These are phyloP conservation scores for Cryptoblepharus egeriae DNA, from an alignment of 2,797 vertebrate species.

Conservation along the genomic window DNA sequence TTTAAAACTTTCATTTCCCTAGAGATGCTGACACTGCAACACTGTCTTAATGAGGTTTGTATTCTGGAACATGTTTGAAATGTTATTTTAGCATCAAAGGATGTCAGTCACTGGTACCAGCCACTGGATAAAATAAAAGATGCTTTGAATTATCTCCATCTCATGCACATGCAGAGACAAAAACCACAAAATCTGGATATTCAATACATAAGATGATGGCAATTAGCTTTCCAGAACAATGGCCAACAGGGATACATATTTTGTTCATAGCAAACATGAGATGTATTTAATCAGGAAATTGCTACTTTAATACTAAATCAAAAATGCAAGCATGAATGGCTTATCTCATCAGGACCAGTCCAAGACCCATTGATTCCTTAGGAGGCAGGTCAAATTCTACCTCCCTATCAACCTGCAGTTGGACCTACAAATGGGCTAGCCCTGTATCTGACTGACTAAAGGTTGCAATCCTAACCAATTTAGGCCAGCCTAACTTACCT, in stretches of 20 bases:
- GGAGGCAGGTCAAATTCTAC: too few species aligned
- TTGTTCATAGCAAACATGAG: background rate
- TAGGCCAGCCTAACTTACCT: too few species aligned
- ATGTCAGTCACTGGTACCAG: background rate
- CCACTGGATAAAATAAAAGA: constrained; percentile 33
- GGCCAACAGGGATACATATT: constrained; percentile 23
- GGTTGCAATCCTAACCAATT: too few species aligned
- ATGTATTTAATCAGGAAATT: constrained; percentile 3
- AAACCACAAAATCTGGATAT: background rate
- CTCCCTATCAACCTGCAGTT: too few species aligned
- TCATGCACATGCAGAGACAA: constrained; percentile 8
- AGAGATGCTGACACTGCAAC: constrained; percentile 17
- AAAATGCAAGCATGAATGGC: background rate
- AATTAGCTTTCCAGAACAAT: constrained; percentile 33
- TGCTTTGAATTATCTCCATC: constrained; percentile 17
- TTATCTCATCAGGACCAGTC: too few species aligned
- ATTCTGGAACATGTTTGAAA: background rate
- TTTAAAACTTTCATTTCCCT: constrained; percentile 24
- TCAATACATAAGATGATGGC: constrained; percentile 5
- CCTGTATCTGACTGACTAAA: background rate
- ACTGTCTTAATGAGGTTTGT: constrained; percentile 28
- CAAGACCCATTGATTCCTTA: too few species aligned
- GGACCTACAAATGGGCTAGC: too few species aligned
- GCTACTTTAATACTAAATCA: background rate
- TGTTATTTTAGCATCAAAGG: constrained; percentile 24